Evolutionary conservation across 2,797 vertebrate genomes (phyloP).

Genomic region (Myoxocephalus aenaeus): DNA sequence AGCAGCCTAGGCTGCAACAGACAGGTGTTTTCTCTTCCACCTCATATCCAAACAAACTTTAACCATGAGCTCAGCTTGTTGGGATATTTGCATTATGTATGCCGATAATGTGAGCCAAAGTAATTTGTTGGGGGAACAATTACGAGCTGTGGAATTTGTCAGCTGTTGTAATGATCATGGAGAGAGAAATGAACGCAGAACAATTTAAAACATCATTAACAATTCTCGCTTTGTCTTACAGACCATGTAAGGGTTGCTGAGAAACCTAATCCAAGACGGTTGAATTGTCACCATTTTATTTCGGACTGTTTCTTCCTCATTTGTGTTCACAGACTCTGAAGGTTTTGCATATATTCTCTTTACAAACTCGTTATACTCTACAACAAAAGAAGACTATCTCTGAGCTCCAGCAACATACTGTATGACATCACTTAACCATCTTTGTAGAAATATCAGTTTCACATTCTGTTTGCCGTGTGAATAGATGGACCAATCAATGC

Average conservation of each 20-base stretch:
- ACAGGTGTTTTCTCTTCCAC: constrained; percentile 29
- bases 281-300: constrained; percentile 1
- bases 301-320: not conserved
- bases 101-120: constrained; percentile 22
- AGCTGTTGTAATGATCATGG: constrained; percentile 25
- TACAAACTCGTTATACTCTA: not conserved
- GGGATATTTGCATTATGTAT: constrained; percentile 28
- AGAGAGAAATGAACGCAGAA: constrained; percentile 17
- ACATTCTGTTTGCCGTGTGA: constrained; percentile 41
- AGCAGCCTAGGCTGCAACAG: constrained; percentile 5
- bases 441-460: constrained; percentile 34
- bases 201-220: constrained; percentile 23
- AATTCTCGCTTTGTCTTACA: constrained; percentile 1
- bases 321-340: not conserved
- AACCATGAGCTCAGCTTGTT: constrained; percentile 27
- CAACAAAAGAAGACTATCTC: not conserved
- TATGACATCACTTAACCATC: constrained; percentile 16
- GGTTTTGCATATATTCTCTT: constrained; percentile 3
- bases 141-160: constrained; percentile 29
- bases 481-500: constrained; percentile 52
- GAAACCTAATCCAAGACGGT: not conserved
- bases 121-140: constrained; percentile 33
- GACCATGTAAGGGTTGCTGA: not conserved
- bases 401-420: not conserved
- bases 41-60: constrained; percentile 26